Conservation (phyloP, 2,797 vertebrate genomes). For the Gallinago stenura region DNA sequence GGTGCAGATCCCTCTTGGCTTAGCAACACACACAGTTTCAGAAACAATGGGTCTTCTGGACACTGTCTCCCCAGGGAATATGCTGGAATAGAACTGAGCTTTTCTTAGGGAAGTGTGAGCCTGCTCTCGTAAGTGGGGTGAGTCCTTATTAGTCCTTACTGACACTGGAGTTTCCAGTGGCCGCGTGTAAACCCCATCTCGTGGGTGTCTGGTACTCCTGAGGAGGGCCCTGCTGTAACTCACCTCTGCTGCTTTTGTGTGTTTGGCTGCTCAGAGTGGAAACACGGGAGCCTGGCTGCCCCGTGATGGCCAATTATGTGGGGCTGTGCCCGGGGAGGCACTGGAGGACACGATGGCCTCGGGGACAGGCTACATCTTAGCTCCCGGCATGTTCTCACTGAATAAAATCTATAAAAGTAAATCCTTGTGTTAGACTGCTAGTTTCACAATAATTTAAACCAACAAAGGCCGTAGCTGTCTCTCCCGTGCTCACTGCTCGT, state of each 20-base stretch:
- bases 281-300: neutral
- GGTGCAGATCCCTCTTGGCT: neutral
- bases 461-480: neutral
- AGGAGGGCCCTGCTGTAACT: neutral
- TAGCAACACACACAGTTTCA: neutral
- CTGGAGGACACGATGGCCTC: neutral
- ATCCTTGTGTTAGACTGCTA: neutral
- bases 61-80: neutral
- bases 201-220: neutral
- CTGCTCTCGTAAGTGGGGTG: neutral
- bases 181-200: neutral
- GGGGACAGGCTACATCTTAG: neutral
- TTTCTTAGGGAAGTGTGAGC: neutral
- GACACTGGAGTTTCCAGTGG: neutral
- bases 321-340: neutral
- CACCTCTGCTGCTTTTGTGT: neutral
- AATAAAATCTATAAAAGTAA: neutral
- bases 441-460: conserved; percentile 13
- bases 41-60: neutral
- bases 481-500: neutral
- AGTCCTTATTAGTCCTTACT: neutral
- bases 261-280: neutral
- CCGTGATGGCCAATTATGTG: fast-evolving
- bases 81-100: neutral
- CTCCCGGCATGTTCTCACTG: neutral